These are phyloP conservation scores for Ips nitidus DNA, from an alignment of 1,140 invertebrate genomes.

Conservation along the genomic window DNA sequence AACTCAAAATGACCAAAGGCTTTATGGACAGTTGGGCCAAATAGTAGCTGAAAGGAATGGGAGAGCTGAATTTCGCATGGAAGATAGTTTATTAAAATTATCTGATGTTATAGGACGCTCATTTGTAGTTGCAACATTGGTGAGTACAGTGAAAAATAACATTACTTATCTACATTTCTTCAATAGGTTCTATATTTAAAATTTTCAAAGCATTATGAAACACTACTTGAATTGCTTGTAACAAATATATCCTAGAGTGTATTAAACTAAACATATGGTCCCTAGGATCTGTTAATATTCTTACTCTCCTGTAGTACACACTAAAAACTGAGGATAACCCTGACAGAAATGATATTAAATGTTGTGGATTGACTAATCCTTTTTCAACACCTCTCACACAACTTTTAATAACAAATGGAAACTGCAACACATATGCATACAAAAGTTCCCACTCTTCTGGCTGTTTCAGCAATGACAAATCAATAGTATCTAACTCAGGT, in stretches of 20 bases:
- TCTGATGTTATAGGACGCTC: slow-evolving; percentile 78
- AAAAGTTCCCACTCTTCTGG: slow-evolving; percentile 74
- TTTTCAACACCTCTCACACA: slow-evolving; percentile 55
- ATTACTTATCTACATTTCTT: slow-evolving; percentile 63
- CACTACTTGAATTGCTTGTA: slow-evolving; percentile 63
- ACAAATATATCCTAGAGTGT: slow-evolving; percentile 66
- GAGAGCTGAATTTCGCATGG: slow-evolving; percentile 67
- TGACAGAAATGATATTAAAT: slow-evolving; percentile 64
- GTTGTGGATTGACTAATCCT: slow-evolving; percentile 59
- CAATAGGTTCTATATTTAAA: slow-evolving; percentile 64
- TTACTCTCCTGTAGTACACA: slow-evolving; percentile 68
- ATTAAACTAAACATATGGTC: slow-evolving; percentile 64
- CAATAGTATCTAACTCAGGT: slow-evolving; percentile 56
- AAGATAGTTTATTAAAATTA: slow-evolving; percentile 68
- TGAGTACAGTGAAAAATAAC: no score
- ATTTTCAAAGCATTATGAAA: slow-evolving; percentile 62
- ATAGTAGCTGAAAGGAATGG: slow-evolving; percentile 64
- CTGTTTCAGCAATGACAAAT: slow-evolving; percentile 62
- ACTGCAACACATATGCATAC: slow-evolving; percentile 64
- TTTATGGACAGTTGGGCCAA: slow-evolving; percentile 74
- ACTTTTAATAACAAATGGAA: slow-evolving; percentile 60
- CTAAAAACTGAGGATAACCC: slow-evolving; percentile 66
- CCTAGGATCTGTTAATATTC: slow-evolving; percentile 64
- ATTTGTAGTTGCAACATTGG: slow-evolving; percentile 57
- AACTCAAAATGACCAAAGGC: slow-evolving; percentile 55